Conservation (phyloP, 2,888 invertebrate genomes). For the Ptychoptera albimana region DNA sequence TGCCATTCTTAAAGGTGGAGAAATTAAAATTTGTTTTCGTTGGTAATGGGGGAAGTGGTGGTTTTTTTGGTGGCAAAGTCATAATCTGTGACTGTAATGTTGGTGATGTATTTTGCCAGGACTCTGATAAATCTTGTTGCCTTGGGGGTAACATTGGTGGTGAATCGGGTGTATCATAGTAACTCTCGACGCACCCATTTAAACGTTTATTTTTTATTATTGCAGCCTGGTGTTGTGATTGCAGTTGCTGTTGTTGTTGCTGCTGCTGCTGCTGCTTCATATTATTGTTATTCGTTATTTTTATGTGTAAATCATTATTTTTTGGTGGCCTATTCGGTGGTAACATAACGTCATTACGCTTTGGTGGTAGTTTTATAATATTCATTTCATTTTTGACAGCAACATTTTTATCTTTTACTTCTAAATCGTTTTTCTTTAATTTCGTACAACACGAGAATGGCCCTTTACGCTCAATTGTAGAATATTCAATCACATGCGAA, state of each 20-base stretch:
- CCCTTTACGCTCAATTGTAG: slow-evolving; percentile 54
- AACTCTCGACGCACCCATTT: too few species aligned
- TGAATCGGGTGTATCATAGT: slow-evolving; percentile 6
- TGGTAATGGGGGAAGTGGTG: slow-evolving; percentile 54
- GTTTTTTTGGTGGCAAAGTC: slow-evolving; percentile 50
- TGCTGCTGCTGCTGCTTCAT: slow-evolving; percentile 16
- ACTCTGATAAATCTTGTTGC: slow-evolving; percentile 4
- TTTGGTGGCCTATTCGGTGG: slow-evolving; percentile 57
- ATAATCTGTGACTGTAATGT: slow-evolving; percentile 32
- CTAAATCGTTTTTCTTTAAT: slow-evolving; percentile 35
- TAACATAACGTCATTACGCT: slow-evolving; percentile 40
- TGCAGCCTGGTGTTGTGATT: slow-evolving; percentile 17
- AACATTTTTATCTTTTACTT: slow-evolving; percentile 30
- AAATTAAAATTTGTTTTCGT: slow-evolving; percentile 28
- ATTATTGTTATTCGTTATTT: background rate
- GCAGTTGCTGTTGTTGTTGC: slow-evolving; percentile 9
- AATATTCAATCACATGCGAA: slow-evolving; percentile 48
- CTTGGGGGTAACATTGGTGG: slow-evolving; percentile 18
- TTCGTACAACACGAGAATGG: slow-evolving; percentile 57
- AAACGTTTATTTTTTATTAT: background rate
- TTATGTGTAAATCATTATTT: slow-evolving; percentile 29
- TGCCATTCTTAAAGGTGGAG: slow-evolving; percentile 31
- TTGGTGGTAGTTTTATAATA: slow-evolving; percentile 39
- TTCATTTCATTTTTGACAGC: slow-evolving; percentile 32
- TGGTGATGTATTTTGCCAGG: background rate